Evolutionary conservation across 1,140 invertebrate species (phyloP).

Genomic region (Holcopasites calliopsidis): DNA sequence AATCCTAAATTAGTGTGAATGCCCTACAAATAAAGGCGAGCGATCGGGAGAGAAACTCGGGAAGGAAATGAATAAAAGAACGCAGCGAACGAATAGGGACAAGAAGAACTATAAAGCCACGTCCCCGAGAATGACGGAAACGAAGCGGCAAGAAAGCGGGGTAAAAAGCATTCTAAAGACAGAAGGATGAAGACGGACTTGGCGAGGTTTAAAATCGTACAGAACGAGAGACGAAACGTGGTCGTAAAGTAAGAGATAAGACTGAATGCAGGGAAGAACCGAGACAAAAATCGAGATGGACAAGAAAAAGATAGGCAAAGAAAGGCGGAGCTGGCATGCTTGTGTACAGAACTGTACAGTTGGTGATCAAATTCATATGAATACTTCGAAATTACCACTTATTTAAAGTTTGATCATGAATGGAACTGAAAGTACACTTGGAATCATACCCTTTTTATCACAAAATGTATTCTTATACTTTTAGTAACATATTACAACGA

Average conservation of each 20-base stretch:
- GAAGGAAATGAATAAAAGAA: background rate
- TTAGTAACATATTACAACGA: no score
- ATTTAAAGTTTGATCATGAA: no score
- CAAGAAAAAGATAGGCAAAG: slow-evolving; percentile 14
- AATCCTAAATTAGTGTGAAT: slow-evolving; percentile 11
- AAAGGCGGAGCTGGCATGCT: slow-evolving; percentile 25
- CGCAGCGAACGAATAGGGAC: background rate
- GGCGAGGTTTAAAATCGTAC: background rate
- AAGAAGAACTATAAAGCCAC: slow-evolving; percentile 14
- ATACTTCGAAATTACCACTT: no score
- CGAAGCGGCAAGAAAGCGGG: background rate
- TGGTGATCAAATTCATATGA: no score
- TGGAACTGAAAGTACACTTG: no score
- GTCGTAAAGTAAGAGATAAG: slow-evolving; percentile 27
- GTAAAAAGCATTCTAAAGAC: background rate
- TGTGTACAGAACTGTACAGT: no score
- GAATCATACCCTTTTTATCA: no score
- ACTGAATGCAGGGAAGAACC: background rate
- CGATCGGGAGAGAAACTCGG: background rate
- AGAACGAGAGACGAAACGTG: slow-evolving; percentile 1
- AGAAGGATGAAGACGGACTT: background rate
- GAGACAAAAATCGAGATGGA: background rate
- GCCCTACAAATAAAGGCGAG: background rate
- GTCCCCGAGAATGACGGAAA: slow-evolving; percentile 14
- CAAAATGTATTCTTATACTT: no score